These are phyloP conservation scores for Verasper variegatus DNA, from an alignment of 2,113 vertebrate genomes.

Conservation along the genomic window DNA sequence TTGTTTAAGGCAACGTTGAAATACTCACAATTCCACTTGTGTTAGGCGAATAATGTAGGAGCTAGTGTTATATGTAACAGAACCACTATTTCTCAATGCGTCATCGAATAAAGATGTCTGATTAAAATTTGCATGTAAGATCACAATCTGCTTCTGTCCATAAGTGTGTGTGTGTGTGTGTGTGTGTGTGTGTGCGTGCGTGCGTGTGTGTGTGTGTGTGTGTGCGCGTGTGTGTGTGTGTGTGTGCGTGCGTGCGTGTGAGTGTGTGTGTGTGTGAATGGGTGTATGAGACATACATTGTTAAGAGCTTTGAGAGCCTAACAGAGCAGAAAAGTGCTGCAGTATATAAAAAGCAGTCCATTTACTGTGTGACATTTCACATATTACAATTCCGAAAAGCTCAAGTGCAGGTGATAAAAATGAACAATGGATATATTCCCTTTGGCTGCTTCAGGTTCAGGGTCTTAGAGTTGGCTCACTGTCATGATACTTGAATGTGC, in stretches of 20 bases:
- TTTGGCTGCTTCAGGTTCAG: not conserved
- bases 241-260: too few species aligned
- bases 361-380: constrained; percentile 7
- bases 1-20: too few species aligned
- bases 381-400: not conserved
- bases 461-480: not conserved
- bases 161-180: not conserved
- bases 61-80: not conserved
- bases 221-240: too few species aligned
- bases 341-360: not conserved
- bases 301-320: too few species aligned
- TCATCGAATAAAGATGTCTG: not conserved
- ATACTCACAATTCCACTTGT: too few species aligned
- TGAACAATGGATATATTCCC: not conserved
- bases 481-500: not conserved
- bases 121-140: not conserved
- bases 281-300: too few species aligned
- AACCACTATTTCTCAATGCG: not conserved
- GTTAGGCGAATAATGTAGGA: not conserved
- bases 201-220: too few species aligned
- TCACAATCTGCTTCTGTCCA: not conserved
- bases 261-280: not conserved
- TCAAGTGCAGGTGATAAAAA: constrained; percentile 1
- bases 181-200: too few species aligned
- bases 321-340: too few species aligned